These are phyloP conservation scores for Calameuta filiformis DNA, from an alignment of 2,888 invertebrate genomes.

Conservation along the genomic window DNA sequence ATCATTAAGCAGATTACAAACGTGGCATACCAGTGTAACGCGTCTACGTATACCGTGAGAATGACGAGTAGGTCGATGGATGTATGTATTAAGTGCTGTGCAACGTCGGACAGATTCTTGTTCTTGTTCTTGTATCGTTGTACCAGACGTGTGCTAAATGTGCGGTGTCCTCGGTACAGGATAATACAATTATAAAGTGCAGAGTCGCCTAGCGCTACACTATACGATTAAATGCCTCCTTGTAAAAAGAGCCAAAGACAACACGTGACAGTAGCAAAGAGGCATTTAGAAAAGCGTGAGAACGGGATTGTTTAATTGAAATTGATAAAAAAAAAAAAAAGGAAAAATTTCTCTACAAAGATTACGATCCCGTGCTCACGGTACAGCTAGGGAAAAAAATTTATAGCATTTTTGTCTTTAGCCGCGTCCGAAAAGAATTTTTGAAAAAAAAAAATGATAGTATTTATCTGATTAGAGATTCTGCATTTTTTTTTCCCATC, in stretches of 20 bases:
- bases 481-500: neutral
- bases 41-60: conserved; percentile 22
- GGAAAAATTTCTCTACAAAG: neutral
- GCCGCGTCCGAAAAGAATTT: neutral
- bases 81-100: neutral
- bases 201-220: conserved; percentile 11
- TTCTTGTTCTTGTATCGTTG: conserved; percentile 8
- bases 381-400: conserved; percentile 17
- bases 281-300: conserved; percentile 2
- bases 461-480: neutral
- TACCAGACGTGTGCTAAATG: conserved; percentile 31
- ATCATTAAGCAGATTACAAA: conserved; percentile 9
- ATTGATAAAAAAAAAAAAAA: neutral
- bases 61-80: neutral
- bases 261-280: neutral
- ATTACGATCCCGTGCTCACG: conserved; percentile 1
- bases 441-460: neutral
- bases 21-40: conserved; percentile 39
- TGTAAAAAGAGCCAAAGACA: neutral
- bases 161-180: conserved; percentile 31
- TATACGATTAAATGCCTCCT: neutral
- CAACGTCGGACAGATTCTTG: neutral
- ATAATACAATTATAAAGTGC: conserved; percentile 32
- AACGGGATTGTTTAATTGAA: conserved; percentile 13
- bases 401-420: neutral